phyloP scores from a whole-genome alignment of 2,113 vertebrate species.

The Mellivora capensis region DNA sequence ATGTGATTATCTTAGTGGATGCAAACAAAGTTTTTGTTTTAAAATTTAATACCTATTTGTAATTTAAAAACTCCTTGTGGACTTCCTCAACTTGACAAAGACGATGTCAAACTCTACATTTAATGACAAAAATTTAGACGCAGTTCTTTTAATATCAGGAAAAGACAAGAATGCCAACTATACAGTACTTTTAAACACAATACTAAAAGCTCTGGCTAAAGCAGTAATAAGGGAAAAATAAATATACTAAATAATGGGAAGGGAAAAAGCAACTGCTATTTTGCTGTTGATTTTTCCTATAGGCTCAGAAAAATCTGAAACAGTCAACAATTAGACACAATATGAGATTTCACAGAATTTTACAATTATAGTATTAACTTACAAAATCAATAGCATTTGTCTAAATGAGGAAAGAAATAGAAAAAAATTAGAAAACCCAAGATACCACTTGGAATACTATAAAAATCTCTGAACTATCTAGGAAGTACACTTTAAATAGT shows the following conservation, averaged over 20 bases:
- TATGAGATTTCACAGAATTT: background rate
- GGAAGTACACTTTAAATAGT: background rate
- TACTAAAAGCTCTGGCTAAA: background rate
- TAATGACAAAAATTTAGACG: background rate
- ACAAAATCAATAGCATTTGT: background rate
- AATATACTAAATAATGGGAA: background rate
- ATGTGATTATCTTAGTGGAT: background rate
- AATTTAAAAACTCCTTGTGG: background rate
- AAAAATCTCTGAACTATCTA: background rate
- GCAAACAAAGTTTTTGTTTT: background rate
- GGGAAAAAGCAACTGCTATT: background rate
- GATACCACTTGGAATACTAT: background rate
- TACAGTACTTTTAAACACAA: background rate
- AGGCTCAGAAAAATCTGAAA: background rate
- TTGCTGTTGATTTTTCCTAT: background rate
- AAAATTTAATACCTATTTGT: background rate
- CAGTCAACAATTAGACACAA: background rate
- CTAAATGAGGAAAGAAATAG: background rate
- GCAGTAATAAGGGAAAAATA: background rate
- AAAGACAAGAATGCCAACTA: background rate
- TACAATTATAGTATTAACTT: background rate
- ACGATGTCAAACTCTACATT: background rate
- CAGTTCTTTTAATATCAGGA: background rate
- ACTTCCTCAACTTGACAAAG: background rate
- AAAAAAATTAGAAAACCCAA: constrained; percentile 18